Percentiles rank a stretch among this genome's conserved stretches.
Evolutionary conservation across 2,113 vertebrate genomes (phyloP).

Genomic region (Egretta garzetta): DNA sequence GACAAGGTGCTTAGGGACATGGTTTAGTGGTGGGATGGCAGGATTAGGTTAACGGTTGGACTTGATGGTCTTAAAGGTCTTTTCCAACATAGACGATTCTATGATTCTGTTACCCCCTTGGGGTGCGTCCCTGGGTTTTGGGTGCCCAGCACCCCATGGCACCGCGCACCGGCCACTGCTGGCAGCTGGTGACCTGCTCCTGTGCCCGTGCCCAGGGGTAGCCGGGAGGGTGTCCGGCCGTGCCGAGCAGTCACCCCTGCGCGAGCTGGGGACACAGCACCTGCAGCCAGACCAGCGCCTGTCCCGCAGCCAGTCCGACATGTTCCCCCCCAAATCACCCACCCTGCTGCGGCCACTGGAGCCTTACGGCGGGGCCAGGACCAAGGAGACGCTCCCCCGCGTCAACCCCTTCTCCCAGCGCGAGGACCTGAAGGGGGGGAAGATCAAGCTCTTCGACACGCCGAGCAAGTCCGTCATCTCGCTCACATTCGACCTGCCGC

Average conservation of each 20-base stretch:
- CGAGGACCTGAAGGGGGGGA: conserved; percentile 90
- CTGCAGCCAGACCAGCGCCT: conserved; percentile 75
- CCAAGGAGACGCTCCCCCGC: conserved; percentile 73
- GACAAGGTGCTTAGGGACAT: too few species aligned
- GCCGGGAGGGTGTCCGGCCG: neutral
- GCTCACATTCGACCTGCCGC: conserved; percentile 83
- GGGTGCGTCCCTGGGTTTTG: fast-evolving
- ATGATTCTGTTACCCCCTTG: neutral
- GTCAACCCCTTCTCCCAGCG: conserved; percentile 93
- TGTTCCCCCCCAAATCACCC: conserved; percentile 74
- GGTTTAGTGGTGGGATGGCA: too few species aligned
- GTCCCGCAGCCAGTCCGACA: conserved; percentile 87
- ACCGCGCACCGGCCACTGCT: fast-evolving
- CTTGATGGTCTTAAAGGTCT: too few species aligned
- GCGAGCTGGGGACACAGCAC: neutral
- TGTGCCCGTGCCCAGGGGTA: neutral
- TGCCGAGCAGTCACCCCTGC: neutral
- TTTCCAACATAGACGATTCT: too few species aligned
- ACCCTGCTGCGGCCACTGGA: neutral
- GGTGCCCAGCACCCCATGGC: fast-evolving
- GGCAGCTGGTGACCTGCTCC: neutral
- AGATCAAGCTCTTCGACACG: conserved; percentile 90
- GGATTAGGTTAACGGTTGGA: too few species aligned
- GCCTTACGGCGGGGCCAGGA: conserved; percentile 20
- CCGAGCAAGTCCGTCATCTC: conserved; percentile 90